These are phyloP conservation scores for Pelagia noctiluca DNA, from an alignment of 30 jellyfish, hydroid and myxozoan genomes.

Conservation along the genomic window DNA sequence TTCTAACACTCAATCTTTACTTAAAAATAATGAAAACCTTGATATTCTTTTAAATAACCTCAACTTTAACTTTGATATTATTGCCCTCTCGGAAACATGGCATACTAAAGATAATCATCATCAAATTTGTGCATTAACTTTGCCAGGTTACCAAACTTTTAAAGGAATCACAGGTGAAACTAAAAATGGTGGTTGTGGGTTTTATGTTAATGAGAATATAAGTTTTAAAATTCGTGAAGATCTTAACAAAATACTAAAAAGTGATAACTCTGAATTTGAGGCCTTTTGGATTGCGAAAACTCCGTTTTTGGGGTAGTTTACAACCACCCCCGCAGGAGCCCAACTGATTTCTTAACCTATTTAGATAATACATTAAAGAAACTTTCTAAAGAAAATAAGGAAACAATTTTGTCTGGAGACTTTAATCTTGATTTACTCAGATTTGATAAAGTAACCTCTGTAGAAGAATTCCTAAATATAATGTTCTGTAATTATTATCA, in stretches of 20 bases:
- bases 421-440: slow-evolving; percentile 10
- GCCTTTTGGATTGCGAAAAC: slow-evolving; percentile 26
- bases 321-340: slow-evolving; percentile 8
- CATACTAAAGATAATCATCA: slow-evolving; percentile 19
- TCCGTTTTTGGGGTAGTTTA: slow-evolving; percentile 28
- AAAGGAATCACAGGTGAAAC: slow-evolving; percentile 14
- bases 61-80: slow-evolving; percentile 18
- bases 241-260: slow-evolving; percentile 9
- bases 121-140: not conserved
- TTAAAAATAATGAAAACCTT: slow-evolving; percentile 9
- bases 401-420: slow-evolving; percentile 14
- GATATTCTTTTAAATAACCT: slow-evolving; percentile 11
- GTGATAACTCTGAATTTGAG: slow-evolving; percentile 8
- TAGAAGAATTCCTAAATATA: slow-evolving; percentile 11
- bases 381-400: slow-evolving; percentile 17
- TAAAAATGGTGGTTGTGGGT: slow-evolving; percentile 27
- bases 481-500: slow-evolving; percentile 10
- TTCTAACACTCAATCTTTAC: slow-evolving; percentile 5
- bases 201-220: slow-evolving; percentile 12
- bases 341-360: slow-evolving; percentile 1
- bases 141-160: slow-evolving; percentile 7
- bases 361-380: slow-evolving; percentile 7
- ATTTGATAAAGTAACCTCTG: slow-evolving; percentile 22
- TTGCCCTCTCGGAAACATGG: slow-evolving; percentile 41
- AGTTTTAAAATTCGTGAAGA: slow-evolving; percentile 16